Evolutionary conservation across 2,888 invertebrate genomes (phyloP), one percentile per base, ranked within the genome.

Genomic region (Lissonota sp.): DNA sequence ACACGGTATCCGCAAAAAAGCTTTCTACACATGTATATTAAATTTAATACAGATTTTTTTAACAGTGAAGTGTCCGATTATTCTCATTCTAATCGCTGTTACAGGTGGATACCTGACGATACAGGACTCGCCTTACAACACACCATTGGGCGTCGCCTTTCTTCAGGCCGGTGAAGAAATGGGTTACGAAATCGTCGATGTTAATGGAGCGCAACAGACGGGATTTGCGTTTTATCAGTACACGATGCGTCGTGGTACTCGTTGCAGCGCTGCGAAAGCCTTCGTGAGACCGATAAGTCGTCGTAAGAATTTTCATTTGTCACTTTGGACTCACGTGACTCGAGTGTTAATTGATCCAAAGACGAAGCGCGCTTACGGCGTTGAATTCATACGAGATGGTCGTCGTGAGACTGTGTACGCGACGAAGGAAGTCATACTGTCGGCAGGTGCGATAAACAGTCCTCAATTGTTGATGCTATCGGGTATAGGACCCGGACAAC

Each of bases 401-500:
- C 91, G 91, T 6, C 94, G 94, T 14, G 95, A 95, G 87, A 94
- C 94, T 0, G 95, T 95, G 0, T 94, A 94, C 83, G 97, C 97
- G 0, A 94, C 94, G 79, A 95, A 95, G 84, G 97, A 97, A 93
- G 96, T 98, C 0, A 97, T 98, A 80, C 90, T 98, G 10, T 95
- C 97, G 0, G 98, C 97, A 0, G 99, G 99, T 0, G 96, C 99
- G 0, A 96, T 99, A 80, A 98, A 96, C 84, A 95, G 97, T 0
- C 98, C 99, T 0, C 99, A 99, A 87, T 91, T 99, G 7, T 94
- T 99, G 75, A 96, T 99, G 97, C 93, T 99, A n/a, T 96, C 95
- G 42, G 99, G 99, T 0, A 93, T 99, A 2, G 98, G 98, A 1
- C 97, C 97, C 0, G 94, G 93, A 26, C 91, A 94, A n/a, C 96